Conservation (phyloP, 2,888 invertebrate genomes). For the Macaria liturata region DNA sequence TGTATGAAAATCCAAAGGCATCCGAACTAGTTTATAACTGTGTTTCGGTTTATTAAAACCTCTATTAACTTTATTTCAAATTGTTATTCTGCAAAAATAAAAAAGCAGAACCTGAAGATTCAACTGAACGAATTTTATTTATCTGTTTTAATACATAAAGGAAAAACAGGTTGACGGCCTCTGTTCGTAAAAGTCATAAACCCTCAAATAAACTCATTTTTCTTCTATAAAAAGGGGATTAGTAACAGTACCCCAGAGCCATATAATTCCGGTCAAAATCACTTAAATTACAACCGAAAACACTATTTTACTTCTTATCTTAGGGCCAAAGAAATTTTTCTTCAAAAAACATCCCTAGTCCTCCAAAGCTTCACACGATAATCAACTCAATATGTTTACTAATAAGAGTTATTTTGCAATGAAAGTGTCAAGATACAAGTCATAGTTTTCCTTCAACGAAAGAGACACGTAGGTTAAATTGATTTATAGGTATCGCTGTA, state of each 20-base stretch:
- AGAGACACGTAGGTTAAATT: conserved; percentile 49
- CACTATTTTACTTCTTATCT: conserved; percentile 66
- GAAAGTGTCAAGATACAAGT: conserved; percentile 21
- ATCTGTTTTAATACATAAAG: too few relatives aligned
- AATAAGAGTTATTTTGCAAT: conserved; percentile 22
- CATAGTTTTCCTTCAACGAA: conserved; percentile 35
- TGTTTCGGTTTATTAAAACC: too few relatives aligned
- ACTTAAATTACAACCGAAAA: conserved; percentile 59
- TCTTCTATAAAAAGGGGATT: conserved; percentile 47
- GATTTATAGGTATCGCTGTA: conserved; percentile 59
- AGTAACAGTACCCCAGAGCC: conserved; percentile 44
- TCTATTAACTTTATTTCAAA: too few relatives aligned
- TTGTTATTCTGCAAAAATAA: not conserved
- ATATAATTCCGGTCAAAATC: conserved; percentile 58
- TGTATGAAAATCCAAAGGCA: too few relatives aligned
- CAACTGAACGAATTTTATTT: too few relatives aligned
- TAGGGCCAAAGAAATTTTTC: conserved; percentile 30
- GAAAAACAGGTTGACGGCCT: not conserved
- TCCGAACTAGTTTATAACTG: too few relatives aligned
- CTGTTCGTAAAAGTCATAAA: not conserved
- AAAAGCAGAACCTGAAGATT: not conserved
- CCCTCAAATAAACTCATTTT: not conserved
- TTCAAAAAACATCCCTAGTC: conserved; percentile 19
- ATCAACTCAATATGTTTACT: not conserved
- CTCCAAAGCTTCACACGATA: conserved; percentile 10